A percentile compares a stretch with the other conserved stretches of the same genome.
phyloP scores from a whole-genome alignment of 1,140 invertebrate genomes.

The Drosophila pectinifera region DNA sequence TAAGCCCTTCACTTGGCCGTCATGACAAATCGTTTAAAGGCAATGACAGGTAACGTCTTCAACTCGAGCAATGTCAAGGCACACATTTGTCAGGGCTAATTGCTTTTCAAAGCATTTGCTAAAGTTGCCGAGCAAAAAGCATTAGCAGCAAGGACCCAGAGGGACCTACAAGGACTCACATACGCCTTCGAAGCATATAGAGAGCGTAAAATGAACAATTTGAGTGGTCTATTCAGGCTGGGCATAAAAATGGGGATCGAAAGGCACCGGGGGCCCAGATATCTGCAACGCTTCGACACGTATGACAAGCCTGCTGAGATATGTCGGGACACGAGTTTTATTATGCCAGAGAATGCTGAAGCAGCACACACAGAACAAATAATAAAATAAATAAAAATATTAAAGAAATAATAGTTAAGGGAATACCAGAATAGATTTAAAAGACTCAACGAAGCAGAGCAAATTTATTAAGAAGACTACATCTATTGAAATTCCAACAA shows the following conservation, averaged over 20 bases:
- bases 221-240: constrained; percentile 11
- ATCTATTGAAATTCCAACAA: too few species aligned
- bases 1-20: constrained; percentile 1
- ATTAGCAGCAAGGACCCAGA: constrained; percentile 8
- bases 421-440: too few species aligned
- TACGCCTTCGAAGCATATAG: constrained; percentile 10
- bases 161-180: constrained; percentile 19
- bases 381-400: constrained; percentile 13
- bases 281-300: constrained; percentile 56
- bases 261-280: constrained; percentile 28
- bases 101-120: constrained; percentile 66
- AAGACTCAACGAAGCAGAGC: too few species aligned
- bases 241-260: not conserved
- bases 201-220: constrained; percentile 28
- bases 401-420: not conserved
- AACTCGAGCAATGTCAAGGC: constrained; percentile 43
- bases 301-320: constrained; percentile 51
- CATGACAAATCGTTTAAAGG: constrained; percentile 45
- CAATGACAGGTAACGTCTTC: constrained; percentile 53
- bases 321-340: constrained; percentile 59
- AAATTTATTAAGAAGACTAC: not conserved
- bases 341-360: constrained; percentile 27
- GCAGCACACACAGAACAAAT: constrained; percentile 2
- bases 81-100: constrained; percentile 71
- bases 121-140: constrained; percentile 30